phyloP scores from a whole-genome alignment of 1,140 invertebrate species.

The Anastatus disparis region DNA sequence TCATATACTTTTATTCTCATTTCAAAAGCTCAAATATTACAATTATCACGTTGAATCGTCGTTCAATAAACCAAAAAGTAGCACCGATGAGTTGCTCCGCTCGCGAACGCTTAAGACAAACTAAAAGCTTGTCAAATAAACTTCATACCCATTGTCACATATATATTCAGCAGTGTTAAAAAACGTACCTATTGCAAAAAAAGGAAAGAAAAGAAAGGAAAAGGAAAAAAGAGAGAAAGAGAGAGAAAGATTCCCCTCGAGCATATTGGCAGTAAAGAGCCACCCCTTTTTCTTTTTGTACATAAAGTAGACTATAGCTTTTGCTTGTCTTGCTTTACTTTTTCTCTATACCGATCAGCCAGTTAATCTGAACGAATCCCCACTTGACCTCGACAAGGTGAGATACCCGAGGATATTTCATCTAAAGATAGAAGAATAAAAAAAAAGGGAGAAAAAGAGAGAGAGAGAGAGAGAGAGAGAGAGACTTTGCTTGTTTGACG shows the following conservation, averaged over 20 bases:
- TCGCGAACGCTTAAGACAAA: conserved; percentile 12
- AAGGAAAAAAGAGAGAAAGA: not conserved
- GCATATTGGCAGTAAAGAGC: not conserved
- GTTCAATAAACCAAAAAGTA: no score
- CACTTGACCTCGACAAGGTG: conserved; percentile 32
- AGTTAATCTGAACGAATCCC: conserved; percentile 21
- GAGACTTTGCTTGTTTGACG: conserved; percentile 16
- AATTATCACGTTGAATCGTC: no score
- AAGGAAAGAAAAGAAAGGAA: not conserved
- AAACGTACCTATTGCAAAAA: no score
- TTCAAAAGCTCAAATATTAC: no score
- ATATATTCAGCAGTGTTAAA: no score
- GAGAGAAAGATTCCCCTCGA: not conserved
- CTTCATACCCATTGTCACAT: not conserved
- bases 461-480: not conserved
- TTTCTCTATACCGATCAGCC: not conserved
- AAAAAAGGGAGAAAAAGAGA: not conserved
- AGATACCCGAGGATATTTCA: conserved; percentile 1
- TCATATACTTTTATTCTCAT: no score
- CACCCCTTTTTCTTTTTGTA: no score
- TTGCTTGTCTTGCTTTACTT: no score
- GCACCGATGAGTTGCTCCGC: not conserved
- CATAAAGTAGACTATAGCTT: no score
- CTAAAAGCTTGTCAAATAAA: conserved; percentile 27
- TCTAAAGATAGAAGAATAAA: not conserved